Percentiles rank a stretch among this genome's conserved stretches.
Conservation (phyloP, 1,140 invertebrate genomes). For the Drosophila micromelanica region DNA sequence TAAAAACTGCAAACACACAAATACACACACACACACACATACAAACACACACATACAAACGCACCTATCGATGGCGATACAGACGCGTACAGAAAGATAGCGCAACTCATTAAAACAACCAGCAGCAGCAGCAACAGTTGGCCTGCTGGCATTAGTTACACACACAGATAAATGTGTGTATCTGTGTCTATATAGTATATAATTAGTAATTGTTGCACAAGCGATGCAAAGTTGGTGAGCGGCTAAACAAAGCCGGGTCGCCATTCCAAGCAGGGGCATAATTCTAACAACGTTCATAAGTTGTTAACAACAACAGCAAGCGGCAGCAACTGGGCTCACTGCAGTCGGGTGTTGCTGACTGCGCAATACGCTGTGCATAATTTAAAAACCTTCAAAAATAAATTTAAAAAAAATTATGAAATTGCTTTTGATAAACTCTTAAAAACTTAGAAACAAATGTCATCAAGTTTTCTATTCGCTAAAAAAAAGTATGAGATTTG, state of each 20-base stretch:
- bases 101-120: slow-evolving; percentile 77
- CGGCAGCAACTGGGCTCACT: neutral
- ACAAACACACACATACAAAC: no score
- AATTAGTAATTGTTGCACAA: slow-evolving; percentile 83
- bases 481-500: no score
- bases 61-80: slow-evolving; percentile 34
- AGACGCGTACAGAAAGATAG: slow-evolving; percentile 56
- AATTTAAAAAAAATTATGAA: no score
- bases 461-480: no score
- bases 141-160: slow-evolving; percentile 32
- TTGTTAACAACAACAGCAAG: slow-evolving; percentile 20
- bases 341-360: no score
- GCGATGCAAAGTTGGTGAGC: slow-evolving; percentile 59
- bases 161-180: neutral
- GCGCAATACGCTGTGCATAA: no score
- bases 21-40: slow-evolving; percentile 4
- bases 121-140: slow-evolving; percentile 66
- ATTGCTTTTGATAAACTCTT: no score
- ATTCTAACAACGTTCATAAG: slow-evolving; percentile 63
- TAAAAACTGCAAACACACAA: slow-evolving; percentile 36
- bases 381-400: no score
- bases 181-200: slow-evolving; percentile 54
- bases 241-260: slow-evolving; percentile 1
- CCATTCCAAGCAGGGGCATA: slow-evolving; percentile 33
- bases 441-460: no score